These are phyloP conservation scores for Dermatemys mawii DNA, from an alignment of 2,113 vertebrate genomes.

Conservation along the genomic window DNA sequence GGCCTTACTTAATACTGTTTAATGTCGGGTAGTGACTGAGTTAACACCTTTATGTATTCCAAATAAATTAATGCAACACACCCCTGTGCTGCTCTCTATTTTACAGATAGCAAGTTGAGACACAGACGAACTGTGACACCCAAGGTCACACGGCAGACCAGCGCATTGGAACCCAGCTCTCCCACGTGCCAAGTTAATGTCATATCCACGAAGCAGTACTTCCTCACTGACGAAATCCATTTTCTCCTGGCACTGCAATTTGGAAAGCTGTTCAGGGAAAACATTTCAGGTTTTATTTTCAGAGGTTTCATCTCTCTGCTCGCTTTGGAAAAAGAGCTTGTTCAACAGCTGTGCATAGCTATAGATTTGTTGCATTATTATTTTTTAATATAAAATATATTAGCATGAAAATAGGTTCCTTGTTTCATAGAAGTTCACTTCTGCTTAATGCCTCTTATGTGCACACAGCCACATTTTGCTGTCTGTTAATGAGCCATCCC, in stretches of 20 bases:
- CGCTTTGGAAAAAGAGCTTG: not conserved
- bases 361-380: not conserved
- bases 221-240: not conserved
- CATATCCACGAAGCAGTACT: not conserved
- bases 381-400: not conserved
- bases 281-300: not conserved
- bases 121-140: not conserved
- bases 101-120: not conserved
- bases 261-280: not conserved
- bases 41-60: not conserved
- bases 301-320: not conserved
- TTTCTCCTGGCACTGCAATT: not conserved
- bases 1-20: not conserved
- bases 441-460: fast-evolving
- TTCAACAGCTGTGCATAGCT: not conserved
- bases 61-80: not conserved
- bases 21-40: not conserved
- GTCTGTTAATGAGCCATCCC: not conserved
- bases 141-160: not conserved
- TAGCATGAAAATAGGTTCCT: not conserved
- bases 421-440: not conserved
- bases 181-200: not conserved
- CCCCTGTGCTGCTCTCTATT: not conserved
- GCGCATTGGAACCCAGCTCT: not conserved
- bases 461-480: not conserved